Percentiles rank a stretch among this genome's conserved stretches.
phyloP scores from a whole-genome alignment of 2,797 vertebrate species.

The Poliocrania exsul region DNA sequence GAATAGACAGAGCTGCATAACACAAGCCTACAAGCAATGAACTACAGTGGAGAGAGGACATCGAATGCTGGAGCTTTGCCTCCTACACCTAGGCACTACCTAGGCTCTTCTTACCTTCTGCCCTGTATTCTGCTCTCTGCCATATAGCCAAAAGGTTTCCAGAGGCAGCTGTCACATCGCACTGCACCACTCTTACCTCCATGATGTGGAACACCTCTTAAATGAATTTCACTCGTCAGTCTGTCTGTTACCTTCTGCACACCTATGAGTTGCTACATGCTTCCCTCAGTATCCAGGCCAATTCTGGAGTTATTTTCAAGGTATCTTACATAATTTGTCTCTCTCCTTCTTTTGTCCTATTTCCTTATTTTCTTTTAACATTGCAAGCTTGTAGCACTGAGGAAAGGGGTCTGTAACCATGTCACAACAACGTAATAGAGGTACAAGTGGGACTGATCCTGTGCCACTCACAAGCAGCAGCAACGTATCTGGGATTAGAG shows the following conservation, averaged over 20 bases:
- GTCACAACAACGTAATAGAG: neutral
- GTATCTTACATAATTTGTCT: neutral
- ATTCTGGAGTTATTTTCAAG: neutral
- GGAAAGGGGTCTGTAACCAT: neutral
- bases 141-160: neutral
- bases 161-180: conserved; percentile 11
- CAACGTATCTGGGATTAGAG: neutral
- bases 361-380: neutral
- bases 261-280: neutral
- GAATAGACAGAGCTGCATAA: conserved; percentile 26
- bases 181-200: neutral
- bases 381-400: neutral
- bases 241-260: neutral
- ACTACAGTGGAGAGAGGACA: neutral
- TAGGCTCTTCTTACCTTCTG: neutral
- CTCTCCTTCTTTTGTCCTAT: neutral
- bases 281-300: neutral
- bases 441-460: neutral
- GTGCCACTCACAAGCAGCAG: accelerated
- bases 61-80: neutral
- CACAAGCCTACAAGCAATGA: neutral
- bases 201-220: neutral
- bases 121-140: neutral
- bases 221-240: neutral
- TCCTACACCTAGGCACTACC: neutral